These are phyloP conservation scores for Camponotus pennsylvanicus DNA, from an alignment of 1,140 invertebrate species.

Conservation along the genomic window DNA sequence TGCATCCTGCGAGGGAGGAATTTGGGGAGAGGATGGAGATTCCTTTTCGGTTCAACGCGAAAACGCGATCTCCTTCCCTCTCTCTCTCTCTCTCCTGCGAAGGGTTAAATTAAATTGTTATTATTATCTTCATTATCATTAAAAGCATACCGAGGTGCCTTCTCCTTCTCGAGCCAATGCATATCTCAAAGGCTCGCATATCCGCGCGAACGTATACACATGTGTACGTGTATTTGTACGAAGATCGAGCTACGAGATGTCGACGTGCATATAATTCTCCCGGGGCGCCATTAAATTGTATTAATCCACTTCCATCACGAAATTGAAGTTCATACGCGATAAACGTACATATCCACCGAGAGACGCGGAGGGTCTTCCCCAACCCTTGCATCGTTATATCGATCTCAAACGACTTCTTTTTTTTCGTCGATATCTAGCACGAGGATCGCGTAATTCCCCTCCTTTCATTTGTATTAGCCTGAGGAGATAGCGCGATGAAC, in stretches of 20 bases:
- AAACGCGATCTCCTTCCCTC: constrained; percentile 69
- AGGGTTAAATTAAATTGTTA: constrained; percentile 75
- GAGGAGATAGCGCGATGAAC: neutral
- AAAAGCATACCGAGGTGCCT: constrained; percentile 41
- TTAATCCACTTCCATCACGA: constrained; percentile 74
- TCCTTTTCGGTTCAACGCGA: constrained; percentile 49
- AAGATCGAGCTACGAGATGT: constrained; percentile 65
- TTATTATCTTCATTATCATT: constrained; percentile 73
- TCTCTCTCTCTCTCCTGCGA: neutral
- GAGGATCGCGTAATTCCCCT: constrained; percentile 22
- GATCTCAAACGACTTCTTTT: constrained; percentile 48
- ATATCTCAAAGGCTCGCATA: neutral
- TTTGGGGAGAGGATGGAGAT: neutral
- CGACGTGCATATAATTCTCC: constrained; percentile 66
- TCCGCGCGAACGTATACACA: neutral
- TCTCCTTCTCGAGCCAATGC: neutral
- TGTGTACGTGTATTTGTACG: constrained; percentile 19
- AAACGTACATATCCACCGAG: constrained; percentile 32
- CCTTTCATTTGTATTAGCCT: constrained; percentile 36
- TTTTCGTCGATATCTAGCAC: constrained; percentile 37
- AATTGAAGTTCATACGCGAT: constrained; percentile 65
- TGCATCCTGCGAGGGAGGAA: constrained; percentile 48
- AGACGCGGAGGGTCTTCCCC: neutral
- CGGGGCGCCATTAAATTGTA: constrained; percentile 72
- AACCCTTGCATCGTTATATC: constrained; percentile 43